Base-by-base conservation (phyloP, 1,140 invertebrate species). In the Leptinotarsa defecta region DNA sequence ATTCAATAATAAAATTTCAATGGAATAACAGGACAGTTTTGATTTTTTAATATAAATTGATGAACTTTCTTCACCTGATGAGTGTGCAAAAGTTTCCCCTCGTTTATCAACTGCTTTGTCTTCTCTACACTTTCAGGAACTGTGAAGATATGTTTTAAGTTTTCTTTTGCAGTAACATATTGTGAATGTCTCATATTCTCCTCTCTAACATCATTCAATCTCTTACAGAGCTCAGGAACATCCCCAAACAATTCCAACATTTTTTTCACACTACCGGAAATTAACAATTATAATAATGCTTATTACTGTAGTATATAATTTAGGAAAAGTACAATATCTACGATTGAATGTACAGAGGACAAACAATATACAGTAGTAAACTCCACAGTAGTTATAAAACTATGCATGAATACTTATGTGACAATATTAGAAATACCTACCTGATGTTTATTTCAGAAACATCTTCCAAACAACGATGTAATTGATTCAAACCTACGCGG, bases 131-230 rank as follows among this genome's bases (percentile, higher is more conserved):
- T 98, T 83, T 98, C 96, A 13, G 96, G 96, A 1, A 99, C 96
- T 64, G 96, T 98, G 81, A 99, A 98, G 74, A 99, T 98, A 83
- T 99, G 96, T 84, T 98, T 99, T 5, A 99, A 87, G 86, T 99
- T 99, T 83, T 99, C 97, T 89, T 97, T 97, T 2, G 98, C 97
- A 13, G 97, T 98, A 1, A 96, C 96, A 86, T 98, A 98, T 86
- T 99, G 94, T 0, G 94, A 96, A 86, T 99, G 96, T 20, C 93
- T 90, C 77, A 94, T 94, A 85, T 98, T 98, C 86, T 99, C 97
- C 77, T 96, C 94, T 52, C 95, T 89, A 0, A 99, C 94, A 67
- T 93, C 89, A 83, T 94, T 92, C 11, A 99, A 85, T 57, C 92
- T 94, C 13, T 91, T 89, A 63, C 92, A 93, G 2, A 99, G 86